A percentile compares a stretch with the other conserved stretches of the same genome.
phyloP scores from a whole-genome alignment of 1,140 invertebrate species.

The Chrysopa pallens region DNA sequence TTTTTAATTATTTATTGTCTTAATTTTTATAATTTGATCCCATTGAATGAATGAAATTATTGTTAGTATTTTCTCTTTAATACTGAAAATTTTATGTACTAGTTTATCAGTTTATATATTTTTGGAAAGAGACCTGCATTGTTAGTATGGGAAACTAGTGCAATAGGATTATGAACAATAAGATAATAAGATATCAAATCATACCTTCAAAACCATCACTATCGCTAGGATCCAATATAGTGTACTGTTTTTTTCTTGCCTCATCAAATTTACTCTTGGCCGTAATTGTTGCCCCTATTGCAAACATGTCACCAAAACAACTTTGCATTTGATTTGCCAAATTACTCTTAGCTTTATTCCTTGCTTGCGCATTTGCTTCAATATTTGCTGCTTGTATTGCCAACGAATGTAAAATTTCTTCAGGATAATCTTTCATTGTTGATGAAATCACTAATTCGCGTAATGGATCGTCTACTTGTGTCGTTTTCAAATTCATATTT shows the following conservation, averaged over 20 bases:
- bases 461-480: slow-evolving; percentile 25
- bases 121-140: not conserved
- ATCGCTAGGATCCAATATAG: slow-evolving; percentile 37
- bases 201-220: slow-evolving; percentile 37
- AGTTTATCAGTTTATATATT: not conserved
- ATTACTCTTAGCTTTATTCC: slow-evolving; percentile 4
- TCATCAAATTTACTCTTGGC: slow-evolving; percentile 23
- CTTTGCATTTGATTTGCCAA: slow-evolving; percentile 11
- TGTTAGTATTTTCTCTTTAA: too few relatives aligned
- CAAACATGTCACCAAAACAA: slow-evolving; percentile 19
- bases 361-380: slow-evolving; percentile 16
- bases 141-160: not conserved
- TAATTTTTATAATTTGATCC: too few relatives aligned
- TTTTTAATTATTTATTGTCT: too few relatives aligned
- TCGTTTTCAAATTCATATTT: not conserved
- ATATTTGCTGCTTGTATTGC: slow-evolving; percentile 28
- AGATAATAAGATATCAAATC: too few relatives aligned
- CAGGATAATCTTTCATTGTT: slow-evolving; percentile 20
- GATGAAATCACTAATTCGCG: slow-evolving; percentile 31
- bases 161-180: too few relatives aligned
- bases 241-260: slow-evolving; percentile 26
- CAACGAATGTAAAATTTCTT: slow-evolving; percentile 25
- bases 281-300: slow-evolving; percentile 18
- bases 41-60: too few relatives aligned
- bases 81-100: too few relatives aligned